A percentile compares a stretch with the other conserved stretches of the same genome.
Evolutionary conservation across 2,113 vertebrate genomes (phyloP).

Genomic region (Formicarius rufipectus): DNA sequence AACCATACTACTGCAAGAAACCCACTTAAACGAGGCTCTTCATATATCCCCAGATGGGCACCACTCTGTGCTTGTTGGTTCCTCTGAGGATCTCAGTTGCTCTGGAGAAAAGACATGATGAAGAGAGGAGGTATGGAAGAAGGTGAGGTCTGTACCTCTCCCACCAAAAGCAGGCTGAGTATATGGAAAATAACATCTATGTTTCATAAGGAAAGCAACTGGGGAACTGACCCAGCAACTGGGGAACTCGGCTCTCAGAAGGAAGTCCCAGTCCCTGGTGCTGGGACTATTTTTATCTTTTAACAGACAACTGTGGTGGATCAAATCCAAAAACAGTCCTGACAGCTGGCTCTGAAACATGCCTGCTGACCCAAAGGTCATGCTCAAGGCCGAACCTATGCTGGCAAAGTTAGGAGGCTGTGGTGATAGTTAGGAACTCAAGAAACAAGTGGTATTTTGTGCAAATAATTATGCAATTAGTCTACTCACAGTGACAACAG

Average conservation of each 20-base stretch:
- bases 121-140: neutral
- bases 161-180: neutral
- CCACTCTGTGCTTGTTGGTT: neutral
- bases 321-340: neutral
- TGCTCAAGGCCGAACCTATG: neutral
- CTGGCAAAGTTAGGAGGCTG: neutral
- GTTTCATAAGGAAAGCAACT: neutral
- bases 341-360: neutral
- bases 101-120: neutral
- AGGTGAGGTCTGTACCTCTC: neutral
- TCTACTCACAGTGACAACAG: neutral
- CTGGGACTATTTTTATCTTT: slow-evolving; percentile 24
- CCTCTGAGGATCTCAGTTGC: neutral
- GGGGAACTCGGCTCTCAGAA: neutral
- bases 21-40: too few species aligned
- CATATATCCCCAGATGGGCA: too few species aligned
- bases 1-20: too few species aligned
- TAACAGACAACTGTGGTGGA: neutral
- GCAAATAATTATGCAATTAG: neutral
- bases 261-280: neutral
- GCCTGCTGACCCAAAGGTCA: neutral
- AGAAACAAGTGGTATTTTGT: neutral
- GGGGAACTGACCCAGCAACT: neutral
- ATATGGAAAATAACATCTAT: neutral
- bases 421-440: neutral